A percentile compares a stretch with the other conserved stretches of the same genome.
phyloP scores from a whole-genome alignment of 2,888 invertebrate species.

The Cephonodes hylas region DNA sequence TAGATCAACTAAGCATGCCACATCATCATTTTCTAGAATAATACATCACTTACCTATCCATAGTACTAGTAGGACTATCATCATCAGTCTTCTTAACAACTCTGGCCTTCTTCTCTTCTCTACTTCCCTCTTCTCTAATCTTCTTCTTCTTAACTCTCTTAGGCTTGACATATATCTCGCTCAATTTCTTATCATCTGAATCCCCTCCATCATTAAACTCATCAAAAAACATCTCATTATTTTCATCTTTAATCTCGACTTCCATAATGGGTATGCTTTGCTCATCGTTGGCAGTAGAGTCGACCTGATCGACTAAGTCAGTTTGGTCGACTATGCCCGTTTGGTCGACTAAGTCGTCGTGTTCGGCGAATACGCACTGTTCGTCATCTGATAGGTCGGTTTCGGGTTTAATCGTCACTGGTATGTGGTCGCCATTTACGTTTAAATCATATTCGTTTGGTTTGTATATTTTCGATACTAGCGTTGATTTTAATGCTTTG shows the following conservation, averaged over 20 bases:
- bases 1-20: too few species aligned
- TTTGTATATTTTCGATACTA: constrained; percentile 44
- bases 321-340: too few species aligned
- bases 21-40: not conserved
- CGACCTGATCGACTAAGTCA: too few species aligned
- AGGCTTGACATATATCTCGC: constrained; percentile 45
- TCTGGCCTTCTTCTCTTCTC: constrained; percentile 33
- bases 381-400: not conserved
- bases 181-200: constrained; percentile 51
- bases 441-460: constrained; percentile 40
- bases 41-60: constrained; percentile 49
- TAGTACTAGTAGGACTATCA: constrained; percentile 38
- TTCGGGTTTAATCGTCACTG: not conserved
- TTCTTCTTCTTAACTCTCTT: constrained; percentile 36
- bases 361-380: not conserved
- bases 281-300: not conserved
- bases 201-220: constrained; percentile 50
- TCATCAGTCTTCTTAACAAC: constrained; percentile 31
- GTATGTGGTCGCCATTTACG: constrained; percentile 32
- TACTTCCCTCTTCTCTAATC: constrained; percentile 30
- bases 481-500: constrained; percentile 34
- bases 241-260: constrained; percentile 48
- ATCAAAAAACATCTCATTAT: constrained; percentile 53
- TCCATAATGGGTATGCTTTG: constrained; percentile 29
- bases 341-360: too few species aligned